Evolutionary conservation across 2,797 vertebrate genomes (phyloP), one percentile per base, ranked within the genome.

Genomic region (Epinephelus awoara): DNA sequence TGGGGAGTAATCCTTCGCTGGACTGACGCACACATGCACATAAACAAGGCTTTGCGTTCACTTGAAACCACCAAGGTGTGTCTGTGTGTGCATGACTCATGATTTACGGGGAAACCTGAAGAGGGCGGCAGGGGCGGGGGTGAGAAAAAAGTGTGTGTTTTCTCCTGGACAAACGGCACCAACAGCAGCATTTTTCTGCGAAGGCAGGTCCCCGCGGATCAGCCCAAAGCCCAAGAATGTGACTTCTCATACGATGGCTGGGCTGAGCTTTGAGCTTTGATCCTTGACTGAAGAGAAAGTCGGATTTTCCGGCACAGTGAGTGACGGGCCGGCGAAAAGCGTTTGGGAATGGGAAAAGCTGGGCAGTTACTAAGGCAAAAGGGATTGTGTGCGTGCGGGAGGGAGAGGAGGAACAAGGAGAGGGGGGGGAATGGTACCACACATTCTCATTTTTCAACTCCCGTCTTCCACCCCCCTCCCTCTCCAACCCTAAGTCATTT

Each of bases 261-360:
- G 67, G 78, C 87, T 76, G 63, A 80, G 81, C 81, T 73, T 42
- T 73, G 68, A 79, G 89, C 90, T 91, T 92, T 93, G 91, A 94
- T 93, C 92, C 89, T 74, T 44, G 72, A 65, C 87, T 90, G 81
- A 80, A 90, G 91, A 91, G 87, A 91, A 90, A 90, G 90, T 89
- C 77, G 83, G 90, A 93, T 94, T 93, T 94, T 91, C 91, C 82
- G 69, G 89, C 80, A 86, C 87, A 83, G 84, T 90, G 93, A 94
- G 83, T 86, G 91, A 93, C 85, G 77, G 88, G 70, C 72, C 11
- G 15, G 67, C 69, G 10, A 81, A 79, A 79, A 78, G 59, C 78
- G 74, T 47, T 75, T 75, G 80, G 80, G 79, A 80, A 74, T 72
- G 78, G 80, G 82, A 89, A 86, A 89, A 86, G 89, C 83, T n/a